A percentile compares a stretch with the other conserved stretches of the same genome.
Conservation (phyloP, 2,113 vertebrate species). For the Manacus vitellinus region DNA sequence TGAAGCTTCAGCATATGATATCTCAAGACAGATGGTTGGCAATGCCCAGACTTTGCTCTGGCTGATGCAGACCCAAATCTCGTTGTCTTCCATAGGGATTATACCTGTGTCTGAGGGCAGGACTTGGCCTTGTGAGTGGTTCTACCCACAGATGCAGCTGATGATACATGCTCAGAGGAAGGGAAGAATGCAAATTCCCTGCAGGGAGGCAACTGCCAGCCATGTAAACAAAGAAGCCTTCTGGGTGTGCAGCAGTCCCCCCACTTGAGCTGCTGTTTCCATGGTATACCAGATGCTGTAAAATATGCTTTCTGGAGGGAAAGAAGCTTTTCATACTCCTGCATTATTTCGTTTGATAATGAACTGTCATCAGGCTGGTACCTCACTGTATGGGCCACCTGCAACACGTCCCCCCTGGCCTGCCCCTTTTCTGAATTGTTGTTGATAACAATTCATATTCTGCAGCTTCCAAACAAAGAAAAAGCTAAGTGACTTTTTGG, state of each 20-base stretch:
- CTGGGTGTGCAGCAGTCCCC: conserved; percentile 53
- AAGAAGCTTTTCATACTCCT: conserved; percentile 3
- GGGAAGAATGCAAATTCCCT: conserved; percentile 35
- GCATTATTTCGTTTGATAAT: conserved; percentile 15
- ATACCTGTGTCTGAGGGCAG: neutral
- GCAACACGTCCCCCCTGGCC: neutral
- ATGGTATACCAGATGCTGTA: conserved; percentile 61
- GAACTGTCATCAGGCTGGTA: neutral
- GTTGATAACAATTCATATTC: neutral
- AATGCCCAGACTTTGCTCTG: neutral
- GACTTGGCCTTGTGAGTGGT: neutral
- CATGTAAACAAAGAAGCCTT: conserved; percentile 51
- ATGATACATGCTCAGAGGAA: neutral
- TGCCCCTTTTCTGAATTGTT: neutral
- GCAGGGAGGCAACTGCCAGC: neutral
- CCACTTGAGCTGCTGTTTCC: conserved; percentile 66
- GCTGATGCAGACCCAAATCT: neutral
- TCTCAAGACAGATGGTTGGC: neutral
- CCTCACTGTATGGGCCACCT: neutral
- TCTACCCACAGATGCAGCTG: neutral
- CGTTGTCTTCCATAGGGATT: neutral
- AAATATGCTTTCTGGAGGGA: conserved; percentile 26
- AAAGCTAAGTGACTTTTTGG: neutral
- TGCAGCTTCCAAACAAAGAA: neutral
- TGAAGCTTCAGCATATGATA: accelerated